A percentile compares a stretch with the other conserved stretches of the same genome.
These are phyloP conservation scores for Bombyx huttoni DNA, from an alignment of 2,888 invertebrate genomes.

Conservation along the genomic window DNA sequence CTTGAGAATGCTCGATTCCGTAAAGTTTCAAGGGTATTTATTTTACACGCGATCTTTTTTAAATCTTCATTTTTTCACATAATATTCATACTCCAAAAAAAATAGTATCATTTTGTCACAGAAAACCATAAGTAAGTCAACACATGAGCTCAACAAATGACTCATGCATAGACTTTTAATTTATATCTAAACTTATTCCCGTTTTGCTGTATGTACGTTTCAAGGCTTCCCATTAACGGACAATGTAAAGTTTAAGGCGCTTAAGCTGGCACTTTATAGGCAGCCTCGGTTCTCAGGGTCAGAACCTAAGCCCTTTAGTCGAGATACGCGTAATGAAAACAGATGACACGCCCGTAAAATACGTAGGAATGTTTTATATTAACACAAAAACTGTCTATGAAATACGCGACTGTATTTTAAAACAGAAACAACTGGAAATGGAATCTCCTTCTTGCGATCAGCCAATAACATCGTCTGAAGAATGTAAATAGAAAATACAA, in stretches of 20 bases:
- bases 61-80: too few species aligned
- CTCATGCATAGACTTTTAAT: background rate
- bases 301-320: background rate
- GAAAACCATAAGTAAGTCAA: background rate
- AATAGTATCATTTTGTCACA: too few species aligned
- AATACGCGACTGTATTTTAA: too few species aligned
- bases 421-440: too few species aligned
- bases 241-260: slow-evolving; percentile 30
- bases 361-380: background rate
- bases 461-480: too few species aligned
- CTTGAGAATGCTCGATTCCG: too few species aligned
- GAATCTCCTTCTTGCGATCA: too few species aligned
- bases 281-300: slow-evolving; percentile 4
- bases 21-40: too few species aligned
- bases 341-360: background rate
- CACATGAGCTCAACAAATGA: background rate
- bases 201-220: background rate
- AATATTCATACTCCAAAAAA: too few species aligned
- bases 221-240: slow-evolving; percentile 16
- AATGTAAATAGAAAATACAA: too few species aligned
- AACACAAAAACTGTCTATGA: too few species aligned
- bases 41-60: too few species aligned
- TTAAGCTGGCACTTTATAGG: slow-evolving; percentile 22
- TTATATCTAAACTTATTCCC: background rate
- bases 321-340: background rate